These are phyloP conservation scores for Gavia stellata DNA, from an alignment of 2,113 vertebrate species.

Conservation along the genomic window DNA sequence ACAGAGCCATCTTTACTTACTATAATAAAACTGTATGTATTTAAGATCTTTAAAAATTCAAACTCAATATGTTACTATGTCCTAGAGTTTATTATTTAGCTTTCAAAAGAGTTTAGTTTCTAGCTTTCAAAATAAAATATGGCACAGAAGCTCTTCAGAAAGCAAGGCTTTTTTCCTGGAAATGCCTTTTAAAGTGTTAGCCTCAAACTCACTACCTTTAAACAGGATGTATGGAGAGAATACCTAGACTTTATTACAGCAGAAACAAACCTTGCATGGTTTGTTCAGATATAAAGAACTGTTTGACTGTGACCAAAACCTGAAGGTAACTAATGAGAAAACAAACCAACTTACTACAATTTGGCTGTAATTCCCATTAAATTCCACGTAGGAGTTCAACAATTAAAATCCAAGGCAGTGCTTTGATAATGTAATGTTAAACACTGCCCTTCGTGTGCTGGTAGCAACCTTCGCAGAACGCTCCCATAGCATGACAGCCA, in stretches of 20 bases:
- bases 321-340: constrained; percentile 13
- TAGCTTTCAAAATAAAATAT: background rate
- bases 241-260: background rate
- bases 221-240: background rate
- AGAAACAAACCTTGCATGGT: background rate
- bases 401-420: background rate
- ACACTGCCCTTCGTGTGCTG: background rate
- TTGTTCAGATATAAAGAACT: background rate
- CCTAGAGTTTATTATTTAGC: background rate
- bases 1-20: background rate
- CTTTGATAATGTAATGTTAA: background rate
- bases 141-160: background rate
- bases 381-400: background rate
- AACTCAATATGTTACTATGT: background rate
- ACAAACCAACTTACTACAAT: background rate
- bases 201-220: background rate
- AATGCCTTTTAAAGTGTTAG: background rate
- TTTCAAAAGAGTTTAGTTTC: background rate
- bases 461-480: background rate
- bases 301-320: background rate
- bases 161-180: background rate
- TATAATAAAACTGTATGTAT: background rate
- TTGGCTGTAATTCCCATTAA: background rate
- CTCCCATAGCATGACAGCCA: constrained; percentile 37
- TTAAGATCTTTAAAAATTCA: background rate